Base-by-base conservation (phyloP, 2,888 invertebrate genomes). In the Griposia aprilina region DNA sequence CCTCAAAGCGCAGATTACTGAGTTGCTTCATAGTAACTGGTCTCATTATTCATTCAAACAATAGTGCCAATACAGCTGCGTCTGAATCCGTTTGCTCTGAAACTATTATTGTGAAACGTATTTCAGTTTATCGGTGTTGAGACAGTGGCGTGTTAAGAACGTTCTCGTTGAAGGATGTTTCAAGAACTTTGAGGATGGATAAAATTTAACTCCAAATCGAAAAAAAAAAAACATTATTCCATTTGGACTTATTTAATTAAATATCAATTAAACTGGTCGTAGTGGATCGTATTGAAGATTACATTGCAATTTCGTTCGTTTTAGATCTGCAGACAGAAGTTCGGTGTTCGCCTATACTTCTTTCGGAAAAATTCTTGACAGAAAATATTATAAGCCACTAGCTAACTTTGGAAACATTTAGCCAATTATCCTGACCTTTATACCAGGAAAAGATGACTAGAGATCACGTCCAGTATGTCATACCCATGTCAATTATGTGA, bases 401-500 rank as follows among this genome's bases (percentile, higher is more conserved):
- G 20, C 48, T 50, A 48, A 52, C 57, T 82, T 74, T n/a, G 57
- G 26, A 23, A 74, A 68, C 26, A 76, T 48, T 48, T 63, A 71
- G 60, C 63, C 82, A 85, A 84, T 78, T 85, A 84, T 57, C 30
- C n/a, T 75, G 77, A 76, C 76, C 77, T 81, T 62, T 69, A 45
- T 62, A 76, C 59, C 78, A 74, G 66, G 71, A 82, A 76, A 71
- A 80, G 20, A 78, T 78, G 77, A 23, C 75, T 70, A 78, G 66
- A 67, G 76, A 79, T 80, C 82, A 87, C 83, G 80, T 77, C 78
- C 70, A 78, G 70, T 81, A 74, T 86, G 88, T 87, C 87, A 81
- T 76, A 87, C 88, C 87, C 89, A 69, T 80, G 83, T 88, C 89
- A 87, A 84, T 87, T 84, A 83, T 71, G 11, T 62, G 78, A 75